Evolutionary conservation across 2,113 vertebrate species (phyloP), one percentile per base, ranked within the genome.

Genomic region (Aphelocoma coerulescens): DNA sequence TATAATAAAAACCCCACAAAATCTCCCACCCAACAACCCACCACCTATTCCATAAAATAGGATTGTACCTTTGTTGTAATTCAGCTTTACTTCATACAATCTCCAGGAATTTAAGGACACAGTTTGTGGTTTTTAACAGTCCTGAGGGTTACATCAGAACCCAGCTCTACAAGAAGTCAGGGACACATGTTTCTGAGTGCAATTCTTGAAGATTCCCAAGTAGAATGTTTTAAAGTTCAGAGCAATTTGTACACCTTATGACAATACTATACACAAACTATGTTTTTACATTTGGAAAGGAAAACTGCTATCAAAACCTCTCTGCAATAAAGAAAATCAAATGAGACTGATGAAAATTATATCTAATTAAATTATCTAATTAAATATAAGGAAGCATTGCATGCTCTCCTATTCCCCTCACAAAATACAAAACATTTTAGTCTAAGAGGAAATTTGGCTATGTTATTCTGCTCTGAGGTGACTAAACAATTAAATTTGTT

Each of bases 11-110:
- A 2, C 3, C 1, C 7, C 18, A 17, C 8, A 21, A 51, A 55
- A 3, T 0, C 9, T 16, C 10, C 3, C 11, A 30, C 3, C 6
- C 13, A 59, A 12, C 2, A 9, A 24, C 11, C 28, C 13, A 85
- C 23, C 23, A 37, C 16, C n/a, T 26, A 41, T 10, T 81, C 49
- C 17, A 41, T 61, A 44, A 86, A 89, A 72, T 15, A 79, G 7
- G 15, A 52, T 65, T 84, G 74, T 20, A 87, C 7, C 5, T 63
- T 76, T 44, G 8, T 19, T 69, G 35, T 46, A 55, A 66, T 68
- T 52, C 35, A 85, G 6, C 7, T 22, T 44, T 35, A 30, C 11
- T 85, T 87, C 14, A 9, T 68, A 49, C 5, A 52, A 32, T 41
- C 30, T 44, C 13, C 44, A 65, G 39, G 44, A 11, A 61, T 18